A percentile compares a stretch with the other conserved stretches of the same genome.
phyloP scores from a whole-genome alignment of 2,888 invertebrate genomes.

The Spodoptera exigua region DNA sequence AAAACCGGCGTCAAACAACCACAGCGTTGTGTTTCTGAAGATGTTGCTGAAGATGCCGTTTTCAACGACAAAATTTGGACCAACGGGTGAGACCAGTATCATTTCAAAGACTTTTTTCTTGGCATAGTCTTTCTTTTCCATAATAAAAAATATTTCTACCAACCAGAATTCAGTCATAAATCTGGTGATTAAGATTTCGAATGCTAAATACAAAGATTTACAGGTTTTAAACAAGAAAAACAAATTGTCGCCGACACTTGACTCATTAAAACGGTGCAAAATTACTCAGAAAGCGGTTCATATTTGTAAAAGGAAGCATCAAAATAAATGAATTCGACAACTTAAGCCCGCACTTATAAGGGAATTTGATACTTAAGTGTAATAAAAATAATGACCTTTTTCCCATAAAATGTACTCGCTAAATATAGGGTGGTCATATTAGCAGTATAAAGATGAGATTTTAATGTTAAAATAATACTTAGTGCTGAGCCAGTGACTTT shows the following conservation, averaged over 20 bases:
- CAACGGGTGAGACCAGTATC: too few species aligned
- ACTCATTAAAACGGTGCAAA: constrained; percentile 25
- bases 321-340: constrained; percentile 17
- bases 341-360: constrained; percentile 27
- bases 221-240: neutral
- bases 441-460: constrained; percentile 28
- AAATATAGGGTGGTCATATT: constrained; percentile 3
- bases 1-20: too few species aligned
- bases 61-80: too few species aligned
- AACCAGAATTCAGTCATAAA: too few species aligned
- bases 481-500: constrained; percentile 25
- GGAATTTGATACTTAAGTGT: constrained; percentile 27
- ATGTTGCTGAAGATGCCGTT: too few species aligned
- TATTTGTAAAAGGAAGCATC: constrained; percentile 25
- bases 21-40: too few species aligned
- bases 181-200: too few species aligned
- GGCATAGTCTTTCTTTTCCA: too few species aligned
- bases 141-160: too few species aligned
- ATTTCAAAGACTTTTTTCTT: too few species aligned
- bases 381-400: constrained; percentile 36
- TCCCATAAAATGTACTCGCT: constrained; percentile 3
- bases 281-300: constrained; percentile 18
- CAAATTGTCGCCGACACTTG: constrained; percentile 11
- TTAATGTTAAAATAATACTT: constrained; percentile 23
- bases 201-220: too few species aligned